Conservation (phyloP, 2,888 invertebrate species). For the Cataglyphis altisquamis region DNA sequence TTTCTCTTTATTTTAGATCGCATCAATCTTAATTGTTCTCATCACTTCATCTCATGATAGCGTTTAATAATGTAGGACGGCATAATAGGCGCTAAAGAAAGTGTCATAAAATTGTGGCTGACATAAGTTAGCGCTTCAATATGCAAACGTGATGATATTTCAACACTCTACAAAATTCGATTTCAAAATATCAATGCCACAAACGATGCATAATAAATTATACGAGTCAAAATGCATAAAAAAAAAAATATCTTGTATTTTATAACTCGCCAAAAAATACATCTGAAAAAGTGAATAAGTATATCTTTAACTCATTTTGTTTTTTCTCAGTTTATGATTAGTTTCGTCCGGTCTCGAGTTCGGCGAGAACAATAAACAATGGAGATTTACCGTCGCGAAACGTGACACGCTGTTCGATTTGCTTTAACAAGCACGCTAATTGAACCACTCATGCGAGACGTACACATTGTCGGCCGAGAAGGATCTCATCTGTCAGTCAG, state of each 20-base stretch:
- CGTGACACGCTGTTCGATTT: conserved; percentile 15
- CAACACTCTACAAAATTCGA: not conserved
- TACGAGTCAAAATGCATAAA: not conserved
- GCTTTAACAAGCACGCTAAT: conserved; percentile 34
- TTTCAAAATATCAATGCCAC: not conserved
- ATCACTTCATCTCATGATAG: not conserved
- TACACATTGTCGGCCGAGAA: not conserved
- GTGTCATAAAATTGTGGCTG: not conserved
- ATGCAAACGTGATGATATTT: not conserved
- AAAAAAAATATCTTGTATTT: not conserved
- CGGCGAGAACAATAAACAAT: not conserved
- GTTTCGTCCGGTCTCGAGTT: conserved; percentile 2
- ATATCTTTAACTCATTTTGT: not conserved
- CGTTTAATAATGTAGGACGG: not conserved
- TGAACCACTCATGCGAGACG: conserved; percentile 26
- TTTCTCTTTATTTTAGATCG: not conserved
- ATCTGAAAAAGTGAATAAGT: not conserved
- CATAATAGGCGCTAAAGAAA: not conserved
- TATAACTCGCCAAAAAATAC: conserved; percentile 2
- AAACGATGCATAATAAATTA: not conserved
- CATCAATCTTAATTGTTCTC: conserved; percentile 23
- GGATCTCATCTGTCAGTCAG: not conserved
- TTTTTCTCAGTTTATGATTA: not conserved
- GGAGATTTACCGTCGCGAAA: conserved; percentile 14
- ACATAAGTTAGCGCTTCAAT: not conserved